These are phyloP conservation scores for Drosophila monieri DNA, from an alignment of 2,888 invertebrate genomes.

Conservation along the genomic window DNA sequence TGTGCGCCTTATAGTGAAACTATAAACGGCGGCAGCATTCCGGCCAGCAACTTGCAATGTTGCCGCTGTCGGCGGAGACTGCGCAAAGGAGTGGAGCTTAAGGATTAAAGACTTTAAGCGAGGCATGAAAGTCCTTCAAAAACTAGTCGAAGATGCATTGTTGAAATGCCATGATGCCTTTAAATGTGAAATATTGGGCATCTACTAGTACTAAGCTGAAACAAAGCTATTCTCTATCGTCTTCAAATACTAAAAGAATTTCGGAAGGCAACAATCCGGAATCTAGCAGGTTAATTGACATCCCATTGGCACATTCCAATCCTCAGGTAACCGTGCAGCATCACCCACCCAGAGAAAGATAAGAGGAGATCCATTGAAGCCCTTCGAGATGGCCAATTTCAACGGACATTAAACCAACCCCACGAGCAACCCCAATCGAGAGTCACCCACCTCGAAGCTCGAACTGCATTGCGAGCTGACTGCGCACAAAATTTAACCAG, in stretches of 20 bases:
- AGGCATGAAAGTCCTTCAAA: background rate
- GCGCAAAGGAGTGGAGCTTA: conserved; percentile 50
- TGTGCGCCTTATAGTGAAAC: conserved; percentile 72
- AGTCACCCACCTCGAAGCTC: conserved; percentile 16
- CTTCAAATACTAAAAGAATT: background rate
- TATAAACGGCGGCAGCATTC: conserved; percentile 72
- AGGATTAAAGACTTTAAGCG: conserved; percentile 46
- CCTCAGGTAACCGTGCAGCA: background rate
- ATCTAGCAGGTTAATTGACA: conserved; percentile 6
- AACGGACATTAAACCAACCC: conserved; percentile 3
- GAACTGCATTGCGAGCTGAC: conserved; percentile 62
- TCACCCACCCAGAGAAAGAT: conserved; percentile 1
- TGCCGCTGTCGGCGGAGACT: conserved; percentile 27
- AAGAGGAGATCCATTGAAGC: conserved; percentile 8
- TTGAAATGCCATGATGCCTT: too few species aligned
- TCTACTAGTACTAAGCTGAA: too few species aligned
- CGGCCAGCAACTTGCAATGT: conserved; percentile 58
- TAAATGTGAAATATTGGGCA: too few species aligned
- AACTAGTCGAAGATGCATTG: too few species aligned
- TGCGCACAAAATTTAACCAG: conserved; percentile 62
- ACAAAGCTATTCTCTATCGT: background rate
- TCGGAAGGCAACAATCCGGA: background rate
- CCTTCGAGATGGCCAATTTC: background rate
- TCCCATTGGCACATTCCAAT: background rate
- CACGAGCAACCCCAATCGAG: conserved; percentile 27